A percentile compares a stretch with the other conserved stretches of the same genome.
phyloP scores from a whole-genome alignment of 2,113 vertebrate genomes.

The Boulengeromyrus knoepffleri region DNA sequence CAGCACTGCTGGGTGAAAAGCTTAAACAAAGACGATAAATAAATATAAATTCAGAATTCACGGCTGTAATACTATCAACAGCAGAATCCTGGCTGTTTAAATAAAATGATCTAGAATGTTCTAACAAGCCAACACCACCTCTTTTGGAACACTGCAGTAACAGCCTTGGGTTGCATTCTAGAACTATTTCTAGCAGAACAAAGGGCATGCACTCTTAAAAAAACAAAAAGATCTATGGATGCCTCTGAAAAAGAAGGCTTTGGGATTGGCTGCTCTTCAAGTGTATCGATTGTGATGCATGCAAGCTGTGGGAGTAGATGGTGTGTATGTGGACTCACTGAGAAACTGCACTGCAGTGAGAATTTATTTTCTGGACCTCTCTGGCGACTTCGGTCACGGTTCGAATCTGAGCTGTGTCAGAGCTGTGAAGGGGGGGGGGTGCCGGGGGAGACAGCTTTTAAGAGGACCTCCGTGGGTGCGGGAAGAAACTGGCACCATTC shows the following conservation, averaged over 20 bases:
- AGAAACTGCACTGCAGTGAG: neutral
- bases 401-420: neutral
- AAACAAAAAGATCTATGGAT: constrained; percentile 51
- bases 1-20: neutral
- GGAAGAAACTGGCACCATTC: neutral
- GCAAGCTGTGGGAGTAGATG: constrained; percentile 49
- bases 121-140: neutral
- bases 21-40: neutral
- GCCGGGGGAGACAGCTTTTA: neutral
- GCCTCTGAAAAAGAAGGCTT: constrained; percentile 53
- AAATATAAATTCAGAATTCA: neutral
- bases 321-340: constrained; percentile 28
- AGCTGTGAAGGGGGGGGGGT: neutral
- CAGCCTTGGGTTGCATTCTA: constrained; percentile 14
- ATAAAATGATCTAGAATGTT: constrained; percentile 8
- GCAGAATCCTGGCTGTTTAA: neutral
- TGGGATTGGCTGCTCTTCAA: constrained; percentile 42
- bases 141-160: neutral
- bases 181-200: constrained; percentile 41
- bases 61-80: neutral
- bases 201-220: constrained; percentile 46
- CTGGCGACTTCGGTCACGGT: neutral
- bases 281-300: constrained; percentile 51
- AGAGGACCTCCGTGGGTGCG: neutral
- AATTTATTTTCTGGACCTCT: neutral